Conservation (phyloP, 2,888 invertebrate species). For the Aphodius granarius region DNA sequence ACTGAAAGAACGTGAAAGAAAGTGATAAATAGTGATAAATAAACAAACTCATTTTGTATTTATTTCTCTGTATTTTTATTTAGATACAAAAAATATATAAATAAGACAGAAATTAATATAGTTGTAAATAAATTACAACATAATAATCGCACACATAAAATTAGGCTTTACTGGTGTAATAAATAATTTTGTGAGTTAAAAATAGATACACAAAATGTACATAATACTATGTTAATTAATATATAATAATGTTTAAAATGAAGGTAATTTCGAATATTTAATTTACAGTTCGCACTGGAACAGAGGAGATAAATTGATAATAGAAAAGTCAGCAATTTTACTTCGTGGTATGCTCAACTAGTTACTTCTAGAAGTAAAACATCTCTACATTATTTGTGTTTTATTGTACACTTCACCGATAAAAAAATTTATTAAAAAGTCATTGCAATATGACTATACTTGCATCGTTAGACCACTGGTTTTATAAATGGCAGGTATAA, state of each 20-base stretch:
- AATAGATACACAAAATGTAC: constrained; percentile 1
- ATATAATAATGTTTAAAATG: constrained; percentile 5
- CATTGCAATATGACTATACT: background rate
- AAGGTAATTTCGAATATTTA: constrained; percentile 4
- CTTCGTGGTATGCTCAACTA: background rate
- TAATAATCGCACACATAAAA: constrained; percentile 12
- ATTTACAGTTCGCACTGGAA: background rate
- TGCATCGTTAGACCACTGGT: background rate
- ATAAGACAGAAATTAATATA: constrained; percentile 2
- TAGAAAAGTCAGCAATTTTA: background rate
- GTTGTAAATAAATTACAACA: constrained; percentile 11
- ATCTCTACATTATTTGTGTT: constrained; percentile 10
- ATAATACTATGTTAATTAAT: constrained; percentile 14
- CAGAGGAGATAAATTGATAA: background rate
- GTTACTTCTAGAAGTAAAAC: constrained; percentile 7
- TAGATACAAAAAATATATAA: constrained; percentile 14
- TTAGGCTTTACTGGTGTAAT: constrained; percentile 12
- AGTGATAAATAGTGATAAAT: background rate
- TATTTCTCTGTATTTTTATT: constrained; percentile 5
- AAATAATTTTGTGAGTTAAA: constrained; percentile 5
- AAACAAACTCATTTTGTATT: background rate
- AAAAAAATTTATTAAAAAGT: constrained; percentile 13
- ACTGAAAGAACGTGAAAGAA: no score
- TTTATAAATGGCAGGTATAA: background rate
- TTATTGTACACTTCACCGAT: constrained; percentile 13